phyloP scores from a whole-genome alignment of 2,888 invertebrate genomes.

The Melanostoma scalare region DNA sequence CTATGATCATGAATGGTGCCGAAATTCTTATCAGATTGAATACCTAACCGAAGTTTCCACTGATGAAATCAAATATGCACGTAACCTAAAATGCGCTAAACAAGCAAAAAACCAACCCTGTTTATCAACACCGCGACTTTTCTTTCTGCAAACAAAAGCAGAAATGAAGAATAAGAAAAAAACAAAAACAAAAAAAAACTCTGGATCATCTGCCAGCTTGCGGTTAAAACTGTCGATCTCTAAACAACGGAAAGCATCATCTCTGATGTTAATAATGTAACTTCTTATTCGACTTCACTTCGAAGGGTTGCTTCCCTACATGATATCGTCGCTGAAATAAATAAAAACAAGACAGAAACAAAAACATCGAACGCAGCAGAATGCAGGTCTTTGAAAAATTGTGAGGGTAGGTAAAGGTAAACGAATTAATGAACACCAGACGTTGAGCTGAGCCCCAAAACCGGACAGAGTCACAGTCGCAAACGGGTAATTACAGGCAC shows the following conservation, averaged over 20 bases:
- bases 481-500: constrained; percentile 63
- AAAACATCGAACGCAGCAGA: constrained; percentile 15
- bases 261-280: constrained; percentile 31
- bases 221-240: constrained; percentile 57
- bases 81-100: no score
- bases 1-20: no score
- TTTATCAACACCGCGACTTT: no score
- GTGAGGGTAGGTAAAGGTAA: constrained; percentile 71
- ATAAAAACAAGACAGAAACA: constrained; percentile 31
- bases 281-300: constrained; percentile 38
- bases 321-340: constrained; percentile 18
- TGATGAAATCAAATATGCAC: no score
- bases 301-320: constrained; percentile 38
- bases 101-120: no score
- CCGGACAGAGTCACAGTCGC: constrained; percentile 31
- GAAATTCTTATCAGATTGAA: no score
- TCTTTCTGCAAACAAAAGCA: neutral
- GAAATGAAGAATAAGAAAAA: constrained; percentile 3
- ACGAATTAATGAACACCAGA: constrained; percentile 66
- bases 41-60: no score
- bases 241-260: constrained; percentile 50
- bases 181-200: constrained; percentile 2
- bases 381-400: constrained; percentile 43
- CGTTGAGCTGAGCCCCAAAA: constrained; percentile 67
- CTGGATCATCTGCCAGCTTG: constrained; percentile 68